Evolutionary conservation across 1,140 invertebrate species (phyloP).

Genomic region (Sipha flava): DNA sequence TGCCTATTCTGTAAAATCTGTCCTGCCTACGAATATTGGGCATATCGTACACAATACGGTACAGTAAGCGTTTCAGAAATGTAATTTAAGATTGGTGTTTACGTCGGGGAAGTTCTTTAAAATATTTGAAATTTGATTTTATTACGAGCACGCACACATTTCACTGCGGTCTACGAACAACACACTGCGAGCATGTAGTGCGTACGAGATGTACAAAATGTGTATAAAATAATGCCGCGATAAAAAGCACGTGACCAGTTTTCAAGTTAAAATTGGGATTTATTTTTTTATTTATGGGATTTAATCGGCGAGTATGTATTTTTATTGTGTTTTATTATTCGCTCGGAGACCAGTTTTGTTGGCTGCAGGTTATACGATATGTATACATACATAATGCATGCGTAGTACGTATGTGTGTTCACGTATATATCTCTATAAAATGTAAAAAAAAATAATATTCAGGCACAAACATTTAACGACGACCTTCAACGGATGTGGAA

Average conservation of each 20-base stretch:
- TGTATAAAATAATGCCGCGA: neutral
- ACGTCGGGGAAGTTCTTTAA: neutral
- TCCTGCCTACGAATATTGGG: no score
- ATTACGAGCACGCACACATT: neutral
- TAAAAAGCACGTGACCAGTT: neutral
- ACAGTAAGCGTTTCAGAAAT: no score
- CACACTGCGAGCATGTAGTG: neutral
- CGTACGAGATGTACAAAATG: no score
- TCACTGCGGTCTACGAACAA: neutral
- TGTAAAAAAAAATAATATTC: neutral
- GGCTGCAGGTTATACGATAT: neutral
- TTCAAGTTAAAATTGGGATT: neutral
- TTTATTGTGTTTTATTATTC: neutral
- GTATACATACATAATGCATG: neutral
- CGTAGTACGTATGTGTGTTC: neutral
- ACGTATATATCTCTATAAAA: neutral
- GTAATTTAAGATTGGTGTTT: neutral
- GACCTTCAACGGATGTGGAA: neutral
- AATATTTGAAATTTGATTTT: conserved; percentile 11
- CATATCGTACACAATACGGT: no score
- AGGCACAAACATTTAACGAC: neutral
- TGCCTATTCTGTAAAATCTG: neutral
- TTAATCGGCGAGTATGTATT: neutral
- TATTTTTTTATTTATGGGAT: neutral
- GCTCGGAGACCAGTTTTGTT: conserved; percentile 5